phyloP scores from a whole-genome alignment of 2,888 invertebrate genomes.

The Philhelius pedissequus region DNA sequence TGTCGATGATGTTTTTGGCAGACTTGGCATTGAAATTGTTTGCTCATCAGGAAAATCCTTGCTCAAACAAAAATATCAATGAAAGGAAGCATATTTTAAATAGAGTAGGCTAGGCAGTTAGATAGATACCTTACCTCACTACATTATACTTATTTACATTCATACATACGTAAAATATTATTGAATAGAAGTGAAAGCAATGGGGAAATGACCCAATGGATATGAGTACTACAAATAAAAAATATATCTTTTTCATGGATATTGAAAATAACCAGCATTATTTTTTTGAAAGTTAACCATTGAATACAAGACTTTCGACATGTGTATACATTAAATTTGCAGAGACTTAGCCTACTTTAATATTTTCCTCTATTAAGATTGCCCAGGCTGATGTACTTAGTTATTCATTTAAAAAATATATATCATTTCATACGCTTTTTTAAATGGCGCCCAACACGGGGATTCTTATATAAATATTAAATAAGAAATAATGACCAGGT shows the following conservation, averaged over 20 bases:
- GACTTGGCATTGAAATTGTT: constrained; percentile 24
- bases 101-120: neutral
- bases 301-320: neutral
- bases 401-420: neutral
- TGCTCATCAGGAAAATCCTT: constrained; percentile 21
- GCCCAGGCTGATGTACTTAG: neutral
- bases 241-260: neutral
- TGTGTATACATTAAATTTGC: neutral
- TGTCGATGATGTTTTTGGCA: neutral
- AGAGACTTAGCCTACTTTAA: neutral
- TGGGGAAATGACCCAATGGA: neutral
- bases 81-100: neutral
- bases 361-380: neutral
- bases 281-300: neutral
- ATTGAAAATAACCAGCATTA: neutral
- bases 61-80: constrained; percentile 2
- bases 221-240: neutral
- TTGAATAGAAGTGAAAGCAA: neutral
- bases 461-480: neutral
- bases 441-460: neutral
- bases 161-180: neutral
- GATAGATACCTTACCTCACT: neutral
- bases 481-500: too few species aligned
- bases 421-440: neutral
- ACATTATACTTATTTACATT: too few species aligned